A percentile compares a stretch with the other conserved stretches of the same genome.
Evolutionary conservation across 2,113 vertebrate genomes (phyloP).

Genomic region (Carassius gibelio): DNA sequence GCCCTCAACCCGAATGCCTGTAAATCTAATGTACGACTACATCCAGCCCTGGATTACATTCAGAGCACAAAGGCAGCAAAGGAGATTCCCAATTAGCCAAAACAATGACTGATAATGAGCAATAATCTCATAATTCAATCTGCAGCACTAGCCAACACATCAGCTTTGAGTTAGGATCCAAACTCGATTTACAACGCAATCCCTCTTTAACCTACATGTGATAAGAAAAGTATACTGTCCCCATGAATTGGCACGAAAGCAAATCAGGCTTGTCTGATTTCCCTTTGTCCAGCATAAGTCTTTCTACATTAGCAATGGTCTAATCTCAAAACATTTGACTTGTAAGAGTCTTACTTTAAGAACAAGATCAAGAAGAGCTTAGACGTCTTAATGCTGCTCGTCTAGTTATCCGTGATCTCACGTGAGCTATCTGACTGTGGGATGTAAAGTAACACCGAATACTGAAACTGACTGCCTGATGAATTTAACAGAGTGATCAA

Average conservation of each 20-base stretch:
- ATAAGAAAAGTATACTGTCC: background rate
- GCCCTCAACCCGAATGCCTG: background rate
- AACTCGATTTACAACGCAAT: background rate
- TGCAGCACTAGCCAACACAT: background rate
- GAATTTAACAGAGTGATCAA: conserved; percentile 26
- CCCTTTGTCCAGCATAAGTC: background rate
- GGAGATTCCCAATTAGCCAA: background rate
- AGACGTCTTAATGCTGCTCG: conserved; percentile 10
- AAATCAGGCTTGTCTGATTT: background rate
- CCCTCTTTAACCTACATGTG: background rate
- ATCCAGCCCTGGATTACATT: background rate
- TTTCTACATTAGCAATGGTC: background rate
- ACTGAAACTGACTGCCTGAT: background rate
- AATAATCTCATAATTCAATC: conserved; percentile 39
- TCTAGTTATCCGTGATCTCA: conserved; percentile 38
- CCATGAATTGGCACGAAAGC: background rate
- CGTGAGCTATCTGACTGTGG: background rate
- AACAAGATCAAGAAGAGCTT: conserved; percentile 32
- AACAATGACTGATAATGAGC: conserved; percentile 27
- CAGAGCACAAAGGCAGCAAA: background rate
- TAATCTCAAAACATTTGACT: background rate
- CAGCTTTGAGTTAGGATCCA: background rate
- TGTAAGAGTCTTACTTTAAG: conserved; percentile 41
- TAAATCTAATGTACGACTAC: background rate
- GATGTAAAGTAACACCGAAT: conserved; percentile 8